Percentiles rank a stretch among this genome's conserved stretches.
phyloP scores from a whole-genome alignment of 2,888 invertebrate species.

The Philaethria dido region DNA sequence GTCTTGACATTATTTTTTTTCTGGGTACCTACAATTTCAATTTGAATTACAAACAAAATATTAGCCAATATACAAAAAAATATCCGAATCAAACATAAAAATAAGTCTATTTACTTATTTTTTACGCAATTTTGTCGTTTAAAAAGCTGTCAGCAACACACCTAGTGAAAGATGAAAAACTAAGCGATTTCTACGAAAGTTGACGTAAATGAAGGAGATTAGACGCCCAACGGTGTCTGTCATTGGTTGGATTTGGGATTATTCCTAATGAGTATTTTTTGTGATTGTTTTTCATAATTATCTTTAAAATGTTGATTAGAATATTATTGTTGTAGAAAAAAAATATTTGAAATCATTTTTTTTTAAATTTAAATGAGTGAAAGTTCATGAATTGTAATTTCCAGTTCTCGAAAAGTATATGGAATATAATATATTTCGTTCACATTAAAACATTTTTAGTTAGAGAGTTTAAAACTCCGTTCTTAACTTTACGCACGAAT shows the following conservation, averaged over 20 bases:
- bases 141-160: conserved; percentile 10
- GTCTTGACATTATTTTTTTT: no score
- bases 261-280: not conserved
- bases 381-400: no score
- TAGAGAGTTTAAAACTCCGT: no score
- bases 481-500: no score
- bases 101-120: not conserved
- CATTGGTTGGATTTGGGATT: conserved; percentile 3
- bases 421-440: no score
- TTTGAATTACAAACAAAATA: no score
- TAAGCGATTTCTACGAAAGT: conserved; percentile 1
- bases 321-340: no score
- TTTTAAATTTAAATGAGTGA: no score
- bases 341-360: no score
- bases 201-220: conserved; percentile 14
- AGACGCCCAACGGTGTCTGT: not conserved
- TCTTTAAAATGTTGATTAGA: not conserved
- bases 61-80: not conserved
- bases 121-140: not conserved
- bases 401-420: no score
- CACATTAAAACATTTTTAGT: no score
- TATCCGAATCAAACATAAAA: not conserved
- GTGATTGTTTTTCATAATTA: not conserved
- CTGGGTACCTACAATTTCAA: no score
- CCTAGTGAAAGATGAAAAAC: not conserved